Base-by-base conservation (phyloP, 1,140 invertebrate species). In the Drosophila busckii region DNA sequence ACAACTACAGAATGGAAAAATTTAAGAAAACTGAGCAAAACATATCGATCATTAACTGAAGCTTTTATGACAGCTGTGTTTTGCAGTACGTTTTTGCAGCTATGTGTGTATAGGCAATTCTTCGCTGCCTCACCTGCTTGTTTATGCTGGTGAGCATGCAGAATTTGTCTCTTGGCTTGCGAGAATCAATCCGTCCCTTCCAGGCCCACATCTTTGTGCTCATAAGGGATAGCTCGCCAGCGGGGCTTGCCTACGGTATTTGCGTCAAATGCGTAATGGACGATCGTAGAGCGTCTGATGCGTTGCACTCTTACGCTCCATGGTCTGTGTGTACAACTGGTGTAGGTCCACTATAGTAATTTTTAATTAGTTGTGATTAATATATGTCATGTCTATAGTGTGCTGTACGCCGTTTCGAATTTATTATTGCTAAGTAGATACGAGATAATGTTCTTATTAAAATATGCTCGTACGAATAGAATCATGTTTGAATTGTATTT, bases 171-270 rank as follows among this genome's bases (percentile, higher is more conserved):
- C n/a, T 10, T 1, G 64, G 63, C 25, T 56, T 9, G 3, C 28
- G 59, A n/a, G 76, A 80, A 20, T 85, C 83, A 1, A 46, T 41
- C 12, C 80, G 32, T 0, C 59, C 76, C 15, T 49, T 4, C 83
- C 83, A 84, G 1, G 65, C 42, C 23, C 0, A 45, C 12, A 6
- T 61, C 60, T 2, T 0, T 83, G 83, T 3, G 66, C 60, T 76
- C 90, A n/a, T 89, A 69, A 94, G 94, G 54, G 93, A 90, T 2
- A 93, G 70, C 0, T 88, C 66, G 8, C 90, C 92, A 93, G 42
- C 5, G 92, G 93, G 93, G 90, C 37, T 89, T 76, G 92, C 55
- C 86, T 89, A 75, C 70, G 90, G 10, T 7, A 85, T 71, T 13
- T 76, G n/a, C 83, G 49, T 83, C 80, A 6, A 87, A 87, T 2